A percentile compares a stretch with the other conserved stretches of the same genome.
Conservation (phyloP, 2,113 vertebrate species). For the Catharus fuscescens region DNA sequence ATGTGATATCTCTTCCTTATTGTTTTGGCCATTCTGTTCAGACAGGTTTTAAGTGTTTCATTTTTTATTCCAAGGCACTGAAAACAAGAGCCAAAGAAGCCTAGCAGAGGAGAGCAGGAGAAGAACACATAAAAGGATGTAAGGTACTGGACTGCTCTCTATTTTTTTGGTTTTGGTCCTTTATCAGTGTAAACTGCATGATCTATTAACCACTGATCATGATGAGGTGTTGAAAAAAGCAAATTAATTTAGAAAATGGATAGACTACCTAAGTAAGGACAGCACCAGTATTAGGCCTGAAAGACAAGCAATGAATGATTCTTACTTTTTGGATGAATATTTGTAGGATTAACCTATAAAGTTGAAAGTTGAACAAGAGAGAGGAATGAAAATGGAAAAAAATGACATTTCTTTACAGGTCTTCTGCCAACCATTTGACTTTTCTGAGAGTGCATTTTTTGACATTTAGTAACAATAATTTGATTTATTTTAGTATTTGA, state of each 20-base stretch:
- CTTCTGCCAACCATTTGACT: neutral
- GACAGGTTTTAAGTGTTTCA: neutral
- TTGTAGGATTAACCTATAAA: neutral
- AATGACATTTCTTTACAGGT: neutral
- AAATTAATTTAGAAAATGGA: neutral
- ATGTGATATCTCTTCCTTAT: neutral
- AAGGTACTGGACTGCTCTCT: neutral
- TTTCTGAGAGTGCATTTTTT: neutral
- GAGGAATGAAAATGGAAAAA: neutral
- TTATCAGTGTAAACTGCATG: neutral
- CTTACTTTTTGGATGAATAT: neutral
- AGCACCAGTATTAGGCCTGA: neutral
- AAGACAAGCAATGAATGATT: neutral
- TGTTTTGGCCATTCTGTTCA: slow-evolving; percentile 2
- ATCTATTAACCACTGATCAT: neutral
- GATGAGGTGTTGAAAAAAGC: neutral
- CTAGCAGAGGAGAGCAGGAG: neutral
- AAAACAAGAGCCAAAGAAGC: neutral
- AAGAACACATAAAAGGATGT: fast-evolving
- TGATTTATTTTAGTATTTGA: neutral
- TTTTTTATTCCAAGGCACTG: neutral
- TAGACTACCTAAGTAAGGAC: neutral
- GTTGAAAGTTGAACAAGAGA: neutral
- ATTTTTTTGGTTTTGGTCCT: neutral
- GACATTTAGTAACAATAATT: neutral